phyloP scores from a whole-genome alignment of 2,797 vertebrate species.

The Zenarchopterus dispar region DNA sequence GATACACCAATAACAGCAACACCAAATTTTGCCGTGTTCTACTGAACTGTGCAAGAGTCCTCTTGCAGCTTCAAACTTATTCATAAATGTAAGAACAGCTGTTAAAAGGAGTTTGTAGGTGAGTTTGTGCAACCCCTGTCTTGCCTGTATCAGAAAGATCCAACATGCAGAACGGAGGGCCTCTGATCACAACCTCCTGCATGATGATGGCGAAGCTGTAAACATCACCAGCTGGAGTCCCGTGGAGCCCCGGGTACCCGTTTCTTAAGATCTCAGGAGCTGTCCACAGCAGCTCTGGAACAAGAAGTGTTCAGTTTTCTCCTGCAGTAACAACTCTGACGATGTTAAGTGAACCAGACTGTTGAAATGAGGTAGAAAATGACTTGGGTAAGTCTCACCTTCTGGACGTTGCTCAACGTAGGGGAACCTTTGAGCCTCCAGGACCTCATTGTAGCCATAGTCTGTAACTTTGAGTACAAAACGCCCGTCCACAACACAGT shows the following conservation, averaged over 20 bases:
- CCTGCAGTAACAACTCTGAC: not conserved
- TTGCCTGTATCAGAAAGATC: constrained; percentile 75
- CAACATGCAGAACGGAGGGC: constrained; percentile 83
- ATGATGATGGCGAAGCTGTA: constrained; percentile 86
- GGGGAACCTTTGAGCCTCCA: constrained; percentile 78
- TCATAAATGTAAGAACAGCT: too few relatives aligned
- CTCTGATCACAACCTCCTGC: constrained; percentile 84
- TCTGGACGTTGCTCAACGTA: constrained; percentile 67
- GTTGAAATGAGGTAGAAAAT: not conserved
- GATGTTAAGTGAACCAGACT: not conserved
- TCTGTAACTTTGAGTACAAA: constrained; percentile 85
- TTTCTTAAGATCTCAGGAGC: constrained; percentile 82
- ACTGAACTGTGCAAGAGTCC: too few relatives aligned
- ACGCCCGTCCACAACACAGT: constrained; percentile 84
- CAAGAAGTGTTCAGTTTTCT: not conserved
- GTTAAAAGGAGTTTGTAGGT: too few relatives aligned
- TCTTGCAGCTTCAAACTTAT: too few relatives aligned
- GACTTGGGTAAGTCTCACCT: constrained; percentile 51
- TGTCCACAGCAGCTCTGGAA: constrained; percentile 82
- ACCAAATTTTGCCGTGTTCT: too few relatives aligned
- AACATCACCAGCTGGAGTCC: constrained; percentile 72
- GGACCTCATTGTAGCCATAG: constrained; percentile 78
- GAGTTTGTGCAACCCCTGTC: not conserved
- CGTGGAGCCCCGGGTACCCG: constrained; percentile 56
- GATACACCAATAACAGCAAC: too few relatives aligned